phyloP scores from a whole-genome alignment of 1,140 invertebrate genomes.

The Leptonema lineaticorne region DNA sequence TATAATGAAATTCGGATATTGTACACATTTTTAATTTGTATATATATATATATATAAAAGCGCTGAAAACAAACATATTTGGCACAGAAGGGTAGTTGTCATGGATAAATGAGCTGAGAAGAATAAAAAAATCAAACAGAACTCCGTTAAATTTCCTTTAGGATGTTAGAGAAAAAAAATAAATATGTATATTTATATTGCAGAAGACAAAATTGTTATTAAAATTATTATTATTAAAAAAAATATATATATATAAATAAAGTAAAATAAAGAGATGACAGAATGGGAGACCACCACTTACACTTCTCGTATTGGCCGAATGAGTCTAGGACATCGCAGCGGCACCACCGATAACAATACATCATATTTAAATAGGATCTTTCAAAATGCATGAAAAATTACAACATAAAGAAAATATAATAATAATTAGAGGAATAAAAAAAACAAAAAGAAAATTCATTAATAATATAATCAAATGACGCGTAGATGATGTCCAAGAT shows the following conservation, averaged over 20 bases:
- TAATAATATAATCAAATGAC: constrained; percentile 1
- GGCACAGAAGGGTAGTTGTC: too few species aligned
- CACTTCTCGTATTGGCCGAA: constrained; percentile 35
- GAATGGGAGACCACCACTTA: constrained; percentile 43
- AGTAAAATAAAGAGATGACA: constrained; percentile 37
- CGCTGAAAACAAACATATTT: too few species aligned
- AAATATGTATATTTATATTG: too few species aligned
- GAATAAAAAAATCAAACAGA: too few species aligned
- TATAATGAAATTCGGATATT: too few species aligned
- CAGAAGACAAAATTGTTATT: too few species aligned
- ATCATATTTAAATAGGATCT: constrained; percentile 31
- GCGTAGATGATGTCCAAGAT: neutral
- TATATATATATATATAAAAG: too few species aligned
- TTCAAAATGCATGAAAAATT: constrained; percentile 16
- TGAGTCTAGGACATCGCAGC: constrained; percentile 24
- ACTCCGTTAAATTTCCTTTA: too few species aligned
- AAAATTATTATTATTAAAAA: neutral
- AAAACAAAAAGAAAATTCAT: too few species aligned
- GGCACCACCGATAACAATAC: constrained; percentile 40
- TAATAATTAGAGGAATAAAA: constrained; percentile 12
- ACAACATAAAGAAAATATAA: constrained; percentile 5
- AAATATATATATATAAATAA: constrained; percentile 24
- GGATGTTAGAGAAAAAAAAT: too few species aligned
- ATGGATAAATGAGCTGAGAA: too few species aligned
- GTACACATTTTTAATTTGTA: too few species aligned